Conservation (phyloP, 2,888 invertebrate species). For the Archaeoteleia sp. region DNA sequence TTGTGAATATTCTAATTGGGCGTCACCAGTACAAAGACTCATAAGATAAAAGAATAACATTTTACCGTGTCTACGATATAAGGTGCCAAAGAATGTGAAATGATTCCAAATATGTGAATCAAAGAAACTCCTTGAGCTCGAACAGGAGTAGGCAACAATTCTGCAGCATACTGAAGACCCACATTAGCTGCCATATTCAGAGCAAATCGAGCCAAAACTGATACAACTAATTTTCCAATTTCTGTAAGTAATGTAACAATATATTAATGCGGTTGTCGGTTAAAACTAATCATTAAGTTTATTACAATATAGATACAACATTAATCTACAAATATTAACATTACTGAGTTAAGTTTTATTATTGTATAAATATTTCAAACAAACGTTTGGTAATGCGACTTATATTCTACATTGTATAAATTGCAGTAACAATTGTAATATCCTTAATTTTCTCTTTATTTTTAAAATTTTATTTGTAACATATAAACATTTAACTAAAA, state of each 20-base stretch:
- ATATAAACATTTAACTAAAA: too few relatives aligned
- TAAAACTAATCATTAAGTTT: not conserved
- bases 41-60: not conserved
- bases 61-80: conserved; percentile 89
- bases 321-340: too few relatives aligned
- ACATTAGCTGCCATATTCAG: conserved; percentile 93
- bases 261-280: not conserved
- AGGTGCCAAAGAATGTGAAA: conserved; percentile 87
- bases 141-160: conserved; percentile 90
- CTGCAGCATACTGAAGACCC: conserved; percentile 92
- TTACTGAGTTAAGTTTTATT: too few relatives aligned
- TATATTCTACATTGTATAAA: too few relatives aligned
- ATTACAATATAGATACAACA: too few relatives aligned
- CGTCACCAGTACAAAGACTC: too few relatives aligned
- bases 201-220: conserved; percentile 89
- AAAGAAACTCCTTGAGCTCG: conserved; percentile 90
- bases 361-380: not conserved
- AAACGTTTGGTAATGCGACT: too few relatives aligned
- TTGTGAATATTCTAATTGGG: too few relatives aligned
- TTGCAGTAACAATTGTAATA: too few relatives aligned
- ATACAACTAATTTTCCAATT: conserved; percentile 83
- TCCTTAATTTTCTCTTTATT: too few relatives aligned
- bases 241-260: conserved; percentile 74
- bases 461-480: too few relatives aligned
- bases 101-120: conserved; percentile 92